phyloP scores from a whole-genome alignment of 2,113 vertebrate species.

The Chauna torquata region DNA sequence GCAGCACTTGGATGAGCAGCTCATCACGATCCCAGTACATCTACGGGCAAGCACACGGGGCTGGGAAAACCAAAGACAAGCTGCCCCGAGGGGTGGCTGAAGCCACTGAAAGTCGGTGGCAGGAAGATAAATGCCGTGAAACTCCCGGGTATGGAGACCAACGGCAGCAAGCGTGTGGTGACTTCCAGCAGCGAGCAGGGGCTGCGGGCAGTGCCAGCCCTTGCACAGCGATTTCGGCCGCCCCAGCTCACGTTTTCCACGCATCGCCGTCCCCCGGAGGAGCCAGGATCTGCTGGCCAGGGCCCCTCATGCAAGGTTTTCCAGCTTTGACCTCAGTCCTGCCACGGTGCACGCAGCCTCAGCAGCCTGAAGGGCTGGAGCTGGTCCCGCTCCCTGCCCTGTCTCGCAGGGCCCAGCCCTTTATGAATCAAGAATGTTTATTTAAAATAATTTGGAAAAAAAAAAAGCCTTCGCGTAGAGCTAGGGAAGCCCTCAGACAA shows the following conservation, averaged over 20 bases:
- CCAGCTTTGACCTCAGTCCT: conserved; percentile 46
- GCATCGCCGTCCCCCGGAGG: rapidly evolving
- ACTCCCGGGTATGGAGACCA: background rate
- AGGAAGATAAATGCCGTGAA: background rate
- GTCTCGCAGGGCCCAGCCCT: background rate
- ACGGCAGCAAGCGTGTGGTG: background rate
- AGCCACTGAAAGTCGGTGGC: background rate
- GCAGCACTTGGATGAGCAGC: rapidly evolving
- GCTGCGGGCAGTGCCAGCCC: background rate
- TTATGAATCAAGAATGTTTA: conserved; percentile 24
- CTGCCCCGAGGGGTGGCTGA: rapidly evolving
- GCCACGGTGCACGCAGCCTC: background rate
- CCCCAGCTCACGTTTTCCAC: background rate
- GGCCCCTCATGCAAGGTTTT: background rate
- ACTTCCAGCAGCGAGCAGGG: background rate
- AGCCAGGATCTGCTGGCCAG: background rate
- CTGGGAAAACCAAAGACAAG: background rate
- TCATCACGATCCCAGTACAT: background rate
- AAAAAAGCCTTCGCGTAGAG: background rate
- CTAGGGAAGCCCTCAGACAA: conserved; percentile 55
- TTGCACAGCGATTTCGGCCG: rapidly evolving
- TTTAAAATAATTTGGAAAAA: background rate
- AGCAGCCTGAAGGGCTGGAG: conserved; percentile 13
- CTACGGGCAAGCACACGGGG: rapidly evolving
- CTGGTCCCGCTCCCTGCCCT: background rate